phyloP scores from a whole-genome alignment of 2,113 vertebrate species.

The Pollimyrus isidori region DNA sequence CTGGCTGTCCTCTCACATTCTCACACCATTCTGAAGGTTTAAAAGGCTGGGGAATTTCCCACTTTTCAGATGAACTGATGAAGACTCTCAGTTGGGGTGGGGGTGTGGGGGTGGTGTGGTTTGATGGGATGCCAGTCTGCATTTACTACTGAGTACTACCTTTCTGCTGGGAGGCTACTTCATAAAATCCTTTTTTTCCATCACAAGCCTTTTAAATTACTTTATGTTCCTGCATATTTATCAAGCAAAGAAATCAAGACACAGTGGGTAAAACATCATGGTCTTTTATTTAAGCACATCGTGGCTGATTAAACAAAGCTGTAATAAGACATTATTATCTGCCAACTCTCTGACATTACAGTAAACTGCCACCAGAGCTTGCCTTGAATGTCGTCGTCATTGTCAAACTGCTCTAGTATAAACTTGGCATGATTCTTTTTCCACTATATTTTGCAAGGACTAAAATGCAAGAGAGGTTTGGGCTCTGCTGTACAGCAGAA shows the following conservation, averaged over 20 bases:
- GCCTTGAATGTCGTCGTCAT: background rate
- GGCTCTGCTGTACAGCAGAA: background rate
- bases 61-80: background rate
- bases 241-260: background rate
- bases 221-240: background rate
- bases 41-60: background rate
- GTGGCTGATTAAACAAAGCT: background rate
- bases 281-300: background rate
- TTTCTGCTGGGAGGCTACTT: background rate
- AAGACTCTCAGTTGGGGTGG: background rate
- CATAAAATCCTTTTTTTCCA: background rate
- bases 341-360: background rate
- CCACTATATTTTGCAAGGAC: background rate
- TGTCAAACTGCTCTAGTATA: background rate
- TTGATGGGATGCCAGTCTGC: background rate
- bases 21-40: background rate
- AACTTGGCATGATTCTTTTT: background rate
- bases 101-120: background rate
- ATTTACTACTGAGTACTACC: background rate
- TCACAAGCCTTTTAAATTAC: background rate
- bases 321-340: background rate
- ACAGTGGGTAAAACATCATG: background rate
- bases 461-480: background rate
- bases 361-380: background rate
- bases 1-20: constrained; percentile 8